These are phyloP conservation scores for Schizopygopsis pylzovi DNA, from an alignment of 2,797 vertebrate species.

Conservation along the genomic window DNA sequence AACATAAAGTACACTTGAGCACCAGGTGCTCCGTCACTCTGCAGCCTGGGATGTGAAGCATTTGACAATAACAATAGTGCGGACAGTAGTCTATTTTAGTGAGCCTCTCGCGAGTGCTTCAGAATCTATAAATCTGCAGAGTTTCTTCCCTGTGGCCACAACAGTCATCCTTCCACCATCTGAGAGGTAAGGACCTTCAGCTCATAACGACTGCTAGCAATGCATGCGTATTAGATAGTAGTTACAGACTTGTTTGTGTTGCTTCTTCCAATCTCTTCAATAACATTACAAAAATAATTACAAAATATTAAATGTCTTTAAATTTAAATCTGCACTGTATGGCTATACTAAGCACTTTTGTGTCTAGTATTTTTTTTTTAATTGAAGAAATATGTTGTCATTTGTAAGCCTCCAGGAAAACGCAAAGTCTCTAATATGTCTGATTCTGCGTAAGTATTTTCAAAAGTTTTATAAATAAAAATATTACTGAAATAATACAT, in stretches of 20 bases:
- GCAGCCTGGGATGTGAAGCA: conserved; percentile 59
- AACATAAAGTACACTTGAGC: conserved; percentile 26
- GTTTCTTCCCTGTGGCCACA: conserved; percentile 62
- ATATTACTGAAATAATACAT: background rate
- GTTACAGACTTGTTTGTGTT: conserved; percentile 41
- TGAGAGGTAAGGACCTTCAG: conserved; percentile 69
- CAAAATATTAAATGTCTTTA: background rate
- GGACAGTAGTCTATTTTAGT: conserved; percentile 79
- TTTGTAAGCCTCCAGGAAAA: conserved; percentile 47
- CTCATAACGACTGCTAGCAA: too few species aligned
- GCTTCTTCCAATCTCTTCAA: background rate
- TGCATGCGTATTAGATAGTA: background rate
- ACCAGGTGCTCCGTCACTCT: conserved; percentile 52
- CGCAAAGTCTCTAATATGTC: conserved; percentile 68
- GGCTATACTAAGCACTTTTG: background rate
- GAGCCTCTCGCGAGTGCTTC: conserved; percentile 74
- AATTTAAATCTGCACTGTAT: background rate
- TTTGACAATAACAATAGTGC: conserved; percentile 68
- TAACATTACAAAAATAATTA: background rate
- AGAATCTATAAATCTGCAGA: conserved; percentile 78
- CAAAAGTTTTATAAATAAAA: background rate
- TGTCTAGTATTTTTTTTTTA: background rate
- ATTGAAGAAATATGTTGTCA: background rate
- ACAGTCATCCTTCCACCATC: conserved; percentile 57
- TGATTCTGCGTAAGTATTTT: conserved; percentile 69